Evolutionary conservation across 2,113 vertebrate species (phyloP).

Genomic region (Heloderma charlesbogerti): DNA sequence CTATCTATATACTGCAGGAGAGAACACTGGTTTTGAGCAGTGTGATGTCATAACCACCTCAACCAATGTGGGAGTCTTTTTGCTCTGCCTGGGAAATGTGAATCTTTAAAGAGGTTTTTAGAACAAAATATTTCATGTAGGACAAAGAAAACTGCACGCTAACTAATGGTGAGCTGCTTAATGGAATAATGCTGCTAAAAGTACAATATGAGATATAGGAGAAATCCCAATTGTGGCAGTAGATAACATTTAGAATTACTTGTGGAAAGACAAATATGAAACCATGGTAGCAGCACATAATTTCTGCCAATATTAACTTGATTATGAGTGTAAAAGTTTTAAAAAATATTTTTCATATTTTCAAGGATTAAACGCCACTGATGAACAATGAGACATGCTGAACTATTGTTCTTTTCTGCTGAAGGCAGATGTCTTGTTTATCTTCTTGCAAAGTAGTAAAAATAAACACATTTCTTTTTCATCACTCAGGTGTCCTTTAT

Average conservation of each 20-base stretch:
- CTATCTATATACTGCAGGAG: too few species aligned
- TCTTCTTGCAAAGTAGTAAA: not conserved
- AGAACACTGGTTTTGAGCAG: too few species aligned
- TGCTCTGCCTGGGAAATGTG: too few species aligned
- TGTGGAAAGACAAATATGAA: not conserved
- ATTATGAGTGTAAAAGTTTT: not conserved
- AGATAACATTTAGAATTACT: not conserved
- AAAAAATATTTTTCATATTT: too few species aligned
- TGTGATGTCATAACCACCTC: too few species aligned
- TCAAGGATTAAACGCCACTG: not conserved
- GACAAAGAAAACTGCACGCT: too few species aligned
- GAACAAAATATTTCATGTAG: too few species aligned
- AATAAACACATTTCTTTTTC: not conserved
- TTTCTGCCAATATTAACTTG: not conserved
- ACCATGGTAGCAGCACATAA: not conserved
- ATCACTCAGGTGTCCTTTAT: not conserved
- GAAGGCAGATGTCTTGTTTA: not conserved
- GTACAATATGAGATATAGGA: too few species aligned
- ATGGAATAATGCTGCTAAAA: too few species aligned
- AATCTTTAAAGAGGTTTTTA: too few species aligned
- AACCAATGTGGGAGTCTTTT: too few species aligned
- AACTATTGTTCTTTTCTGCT: not conserved
- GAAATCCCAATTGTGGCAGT: not conserved
- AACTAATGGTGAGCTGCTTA: too few species aligned
- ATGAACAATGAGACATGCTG: not conserved